Evolutionary conservation across 2,113 vertebrate species (phyloP), one percentile per base, ranked within the genome.

Genomic region (Tachysurus fulvidraco): DNA sequence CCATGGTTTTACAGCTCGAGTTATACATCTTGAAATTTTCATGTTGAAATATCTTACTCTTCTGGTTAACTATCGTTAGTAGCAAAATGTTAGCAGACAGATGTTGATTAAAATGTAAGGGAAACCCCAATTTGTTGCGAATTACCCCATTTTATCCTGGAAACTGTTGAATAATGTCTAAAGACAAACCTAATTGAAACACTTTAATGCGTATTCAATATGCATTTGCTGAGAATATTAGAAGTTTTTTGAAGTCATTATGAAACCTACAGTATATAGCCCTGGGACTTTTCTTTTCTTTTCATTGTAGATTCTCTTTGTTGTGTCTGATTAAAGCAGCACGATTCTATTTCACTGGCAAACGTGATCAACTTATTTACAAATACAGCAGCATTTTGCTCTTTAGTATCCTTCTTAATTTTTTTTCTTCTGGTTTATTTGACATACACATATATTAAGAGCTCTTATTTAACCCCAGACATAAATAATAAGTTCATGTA

Each of bases 291-390:
- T 11, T 84, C 62, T 73, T 19, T 3, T 9, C 23, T 17, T 60
- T 65, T 54, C 46, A 60, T 71, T 71, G 16, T 67, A 65, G 30
- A 67, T 87, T 88, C 76, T 14, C n/a, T 84, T 88, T 88, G 57
- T 77, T 67, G 25, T 14, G 16, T 8, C 4, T 85, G 28, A 76
- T 65, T 62, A 41, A 5, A 88, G 25, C 44, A 65, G 69, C n/a
- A 81, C 60, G 30, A 60, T 85, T 65, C 11, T 62, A 64, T 36
- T 81, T 36, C 23, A 79, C n/a, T 36, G 19, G 44, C 65, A 71
- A 46, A 60, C 11, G 21, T 83, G 1, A 46, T 19, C 23, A 84
- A 44, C 5, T 0, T 21, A 30, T 83, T 83, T 83, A 52, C 46
- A 46, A 60, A 83, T 67, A 55, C n/a, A 57, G 55, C 78, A 44